Base-by-base conservation (phyloP, 2,888 invertebrate genomes). In the Hanleya hanleyi region DNA sequence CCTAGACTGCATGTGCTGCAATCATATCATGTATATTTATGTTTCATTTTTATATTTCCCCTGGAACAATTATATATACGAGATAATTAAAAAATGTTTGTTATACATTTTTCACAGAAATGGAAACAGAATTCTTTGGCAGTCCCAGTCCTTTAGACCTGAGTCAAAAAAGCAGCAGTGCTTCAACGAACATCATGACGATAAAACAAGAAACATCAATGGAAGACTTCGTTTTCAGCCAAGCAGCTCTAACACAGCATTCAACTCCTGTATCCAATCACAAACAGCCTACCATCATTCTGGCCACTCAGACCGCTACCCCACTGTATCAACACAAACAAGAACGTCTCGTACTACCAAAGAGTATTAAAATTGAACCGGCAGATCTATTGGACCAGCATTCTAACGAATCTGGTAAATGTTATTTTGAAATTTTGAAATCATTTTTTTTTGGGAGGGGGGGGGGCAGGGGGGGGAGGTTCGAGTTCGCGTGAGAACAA, bases 81-180 rank as follows among this genome's bases (percentile, higher is more conserved):
- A 79, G 84, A 84, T 84, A 69, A 26, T 47, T 49, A 62, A 9
- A 29, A 29, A 49, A 6, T 15, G 18, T 37, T 9, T 35, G 12
- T 36, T 35, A 70, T 72, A 67, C 64, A 74, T 66, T 74, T 62
- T 64, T 77, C 76, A 18, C 79, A 96, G 96, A 96, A 86, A 95
- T 96, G 94, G 96, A 96, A 90, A 83, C 86, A 1, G 96, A 96
- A 89, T 95, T 95, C 90, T 96, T 95, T 91, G 95, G 95, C 73
- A 94, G 94, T 73, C 95, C 96, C 22, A 57, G 82, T 82, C 47
- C 73, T 18, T 77, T 83, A 12, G 94, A 96, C 77, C 93, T 96
- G 89, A 93, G 93, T 84, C 91, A 92, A 69, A 92, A 93, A 32
- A 92, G 93, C 50, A 47, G 22, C 15, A 29, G 29, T 29, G 4